phyloP scores from a whole-genome alignment of 1,140 invertebrate genomes.

The Micrasema longulum region DNA sequence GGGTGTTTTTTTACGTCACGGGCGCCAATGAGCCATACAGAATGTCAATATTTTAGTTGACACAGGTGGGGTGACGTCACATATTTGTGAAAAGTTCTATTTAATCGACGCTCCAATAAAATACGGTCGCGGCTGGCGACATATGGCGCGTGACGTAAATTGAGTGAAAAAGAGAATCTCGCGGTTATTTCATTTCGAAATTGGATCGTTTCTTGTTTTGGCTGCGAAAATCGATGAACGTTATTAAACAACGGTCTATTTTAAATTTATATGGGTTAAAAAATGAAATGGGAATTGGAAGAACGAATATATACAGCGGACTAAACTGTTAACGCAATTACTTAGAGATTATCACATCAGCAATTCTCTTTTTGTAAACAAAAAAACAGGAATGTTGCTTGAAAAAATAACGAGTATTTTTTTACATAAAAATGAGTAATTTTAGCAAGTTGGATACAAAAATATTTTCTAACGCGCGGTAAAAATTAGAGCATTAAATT shows the following conservation, averaged over 20 bases:
- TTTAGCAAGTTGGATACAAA: too few relatives aligned
- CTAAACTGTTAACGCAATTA: too few relatives aligned
- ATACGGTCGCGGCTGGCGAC: conserved; percentile 12
- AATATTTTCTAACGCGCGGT: too few relatives aligned
- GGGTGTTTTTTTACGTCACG: too few relatives aligned
- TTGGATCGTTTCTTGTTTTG: background rate
- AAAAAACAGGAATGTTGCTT: background rate
- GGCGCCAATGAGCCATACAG: too few relatives aligned
- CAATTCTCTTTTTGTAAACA: too few relatives aligned
- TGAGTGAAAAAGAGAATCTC: conserved; percentile 35
- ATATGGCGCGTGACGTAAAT: conserved; percentile 31
- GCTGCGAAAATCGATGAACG: background rate
- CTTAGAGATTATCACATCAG: too few relatives aligned
- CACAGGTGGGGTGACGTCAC: conserved; percentile 12
- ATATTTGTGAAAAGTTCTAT: conserved; percentile 27
- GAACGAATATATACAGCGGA: too few relatives aligned
- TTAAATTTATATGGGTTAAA: too few relatives aligned
- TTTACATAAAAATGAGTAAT: background rate
- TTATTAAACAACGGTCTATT: background rate
- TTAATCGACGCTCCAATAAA: conserved; percentile 4
- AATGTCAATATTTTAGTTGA: conserved; percentile 3
- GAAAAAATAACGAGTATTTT: background rate
- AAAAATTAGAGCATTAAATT: too few relatives aligned
- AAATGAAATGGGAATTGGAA: too few relatives aligned
- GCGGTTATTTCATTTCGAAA: conserved; percentile 12